Base-by-base conservation (phyloP, 2,113 vertebrate species). In the Leptobrachium ailaonicum region DNA sequence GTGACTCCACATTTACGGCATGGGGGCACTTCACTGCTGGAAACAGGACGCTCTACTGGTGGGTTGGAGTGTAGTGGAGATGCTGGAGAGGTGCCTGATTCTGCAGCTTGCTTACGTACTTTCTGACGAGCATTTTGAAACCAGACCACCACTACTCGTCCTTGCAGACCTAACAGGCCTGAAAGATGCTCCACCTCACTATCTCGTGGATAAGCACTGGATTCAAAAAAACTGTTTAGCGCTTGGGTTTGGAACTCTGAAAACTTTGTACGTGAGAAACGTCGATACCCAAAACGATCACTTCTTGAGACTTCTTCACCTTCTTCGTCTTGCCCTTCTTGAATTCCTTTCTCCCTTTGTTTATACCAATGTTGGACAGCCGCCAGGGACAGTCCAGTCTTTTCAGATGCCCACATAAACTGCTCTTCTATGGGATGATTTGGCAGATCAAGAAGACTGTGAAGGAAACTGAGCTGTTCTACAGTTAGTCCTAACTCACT, bases 61-160 rank as follows among this genome's bases (percentile, higher is more conserved):
- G 80, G 79, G 60, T 41, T 60, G 40, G 66, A 63, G 44, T 62
- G 50, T 6, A 75, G 20, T 20, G 79, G 71, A 2, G 79, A 71
- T 62, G 64, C 60, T 50, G 64, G 42, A 62, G 71, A 62, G 32
- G 4, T 50, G 5, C 86, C 78, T 0, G 83, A 83, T 2, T 87
- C 85, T 2, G 85, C 87, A 8, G 87, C 88, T 11, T 82, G 85
- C 76, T 89, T 90, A 2, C 90, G 86, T 2, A 88, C 90, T 76
- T 92, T 91, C 80, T 90, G 90, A 12, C 90, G 88, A 6, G 91
- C 90, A 1, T 92, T 91, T 82, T 91, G 90, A 84, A 92, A 92
- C 91, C 91, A 92, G 0, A 91, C 88, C 1, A 90, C 89, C 2
- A 91, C 85, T 44, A 92, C 90, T 0, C 90, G 82, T 75, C 86